phyloP scores from a whole-genome alignment of 2,113 vertebrate genomes.

The Hyperoodon ampullatus region DNA sequence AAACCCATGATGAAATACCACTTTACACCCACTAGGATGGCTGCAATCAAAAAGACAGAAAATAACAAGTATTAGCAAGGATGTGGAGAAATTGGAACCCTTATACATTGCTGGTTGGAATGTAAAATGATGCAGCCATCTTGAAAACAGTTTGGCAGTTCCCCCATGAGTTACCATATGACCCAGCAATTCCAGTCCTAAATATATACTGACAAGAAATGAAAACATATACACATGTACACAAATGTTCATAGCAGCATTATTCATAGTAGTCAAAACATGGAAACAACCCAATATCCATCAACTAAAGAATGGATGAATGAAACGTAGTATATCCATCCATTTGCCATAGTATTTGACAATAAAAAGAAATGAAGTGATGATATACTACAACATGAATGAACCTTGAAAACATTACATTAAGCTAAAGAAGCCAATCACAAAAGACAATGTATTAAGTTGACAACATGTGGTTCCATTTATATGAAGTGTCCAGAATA shows the following conservation, averaged over 20 bases:
- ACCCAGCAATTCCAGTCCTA: neutral
- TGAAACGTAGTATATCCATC: neutral
- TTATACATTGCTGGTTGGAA: neutral
- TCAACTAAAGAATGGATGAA: neutral
- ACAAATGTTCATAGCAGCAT: neutral
- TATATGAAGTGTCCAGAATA: neutral
- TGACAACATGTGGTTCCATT: neutral
- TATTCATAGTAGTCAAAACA: neutral
- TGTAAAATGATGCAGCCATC: neutral
- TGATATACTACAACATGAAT: neutral
- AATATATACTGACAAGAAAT: neutral
- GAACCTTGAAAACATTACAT: neutral
- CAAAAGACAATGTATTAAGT: neutral
- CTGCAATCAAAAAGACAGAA: slow-evolving; percentile 20
- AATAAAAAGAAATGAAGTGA: slow-evolving; percentile 1
- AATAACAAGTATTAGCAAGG: neutral
- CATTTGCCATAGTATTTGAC: neutral
- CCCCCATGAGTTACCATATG: neutral
- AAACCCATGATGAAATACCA: neutral
- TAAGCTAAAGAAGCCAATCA: neutral
- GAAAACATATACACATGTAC: neutral
- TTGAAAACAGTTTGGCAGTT: neutral
- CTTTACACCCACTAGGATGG: neutral
- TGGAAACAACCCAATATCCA: neutral
- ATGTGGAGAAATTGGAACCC: neutral